Evolutionary conservation across 2,113 vertebrate species (phyloP).

Genomic region (rat (Rattus norvegicus)): GRCr8 NC_086019.1:32960001-32960500

Average conservation of each 20-base stretch:
- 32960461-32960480: neutral
- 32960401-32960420: too few species aligned
- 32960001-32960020: neutral
- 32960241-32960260: neutral
- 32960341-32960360: neutral
- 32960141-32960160: neutral
- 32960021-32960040: neutral
- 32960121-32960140: neutral
- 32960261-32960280: neutral
- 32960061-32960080: neutral
- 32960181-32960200: too few species aligned
- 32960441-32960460: neutral
- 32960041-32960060: neutral
- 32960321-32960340: neutral
- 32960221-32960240: too few species aligned
- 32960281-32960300: neutral
- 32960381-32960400: neutral
- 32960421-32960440: neutral
- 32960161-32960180: neutral
- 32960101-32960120: neutral
- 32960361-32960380: neutral
- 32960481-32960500: neutral
- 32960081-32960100: neutral
- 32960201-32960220: neutral
- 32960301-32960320: neutral